phyloP scores from a whole-genome alignment of 2,797 vertebrate genomes.

The Tinamus major region DNA sequence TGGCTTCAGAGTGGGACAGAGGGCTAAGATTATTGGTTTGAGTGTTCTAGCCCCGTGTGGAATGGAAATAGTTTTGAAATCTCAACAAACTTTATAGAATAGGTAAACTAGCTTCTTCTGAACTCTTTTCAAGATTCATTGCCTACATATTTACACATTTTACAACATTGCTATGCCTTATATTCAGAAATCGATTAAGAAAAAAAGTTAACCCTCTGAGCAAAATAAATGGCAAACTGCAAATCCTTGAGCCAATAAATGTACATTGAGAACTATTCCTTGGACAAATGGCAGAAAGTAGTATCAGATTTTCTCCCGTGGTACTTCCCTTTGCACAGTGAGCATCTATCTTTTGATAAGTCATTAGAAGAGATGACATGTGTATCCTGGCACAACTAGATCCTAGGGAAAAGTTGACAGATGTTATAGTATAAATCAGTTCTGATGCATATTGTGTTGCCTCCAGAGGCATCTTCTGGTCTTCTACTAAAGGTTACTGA shows the following conservation, averaged over 20 bases:
- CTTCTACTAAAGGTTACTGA: slow-evolving; percentile 66
- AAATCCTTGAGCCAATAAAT: background rate
- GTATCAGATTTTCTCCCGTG: background rate
- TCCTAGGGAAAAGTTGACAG: slow-evolving; percentile 69
- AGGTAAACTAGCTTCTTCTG: background rate
- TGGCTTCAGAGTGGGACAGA: background rate
- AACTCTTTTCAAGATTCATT: slow-evolving; percentile 4
- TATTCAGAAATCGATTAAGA: slow-evolving; percentile 30
- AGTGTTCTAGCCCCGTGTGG: background rate
- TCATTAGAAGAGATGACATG: slow-evolving; percentile 66
- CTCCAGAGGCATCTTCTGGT: slow-evolving; percentile 66
- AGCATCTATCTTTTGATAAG: slow-evolving; percentile 51
- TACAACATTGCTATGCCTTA: background rate
- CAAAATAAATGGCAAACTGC: background rate
- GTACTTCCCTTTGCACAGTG: background rate
- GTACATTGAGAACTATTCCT: background rate
- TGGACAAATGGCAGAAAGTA: slow-evolving; percentile 5
- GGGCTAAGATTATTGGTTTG: rapidly evolving
- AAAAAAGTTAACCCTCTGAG: background rate
- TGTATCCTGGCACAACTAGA: slow-evolving; percentile 66
- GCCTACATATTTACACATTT: background rate
- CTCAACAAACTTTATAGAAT: background rate
- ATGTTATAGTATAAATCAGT: slow-evolving; percentile 75
- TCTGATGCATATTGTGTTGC: slow-evolving; percentile 53
- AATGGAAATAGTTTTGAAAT: background rate